A percentile compares a stretch with the other conserved stretches of the same genome.
Evolutionary conservation across 2,797 vertebrate genomes (phyloP).

Genomic region (Anguilla marmorata): DNA sequence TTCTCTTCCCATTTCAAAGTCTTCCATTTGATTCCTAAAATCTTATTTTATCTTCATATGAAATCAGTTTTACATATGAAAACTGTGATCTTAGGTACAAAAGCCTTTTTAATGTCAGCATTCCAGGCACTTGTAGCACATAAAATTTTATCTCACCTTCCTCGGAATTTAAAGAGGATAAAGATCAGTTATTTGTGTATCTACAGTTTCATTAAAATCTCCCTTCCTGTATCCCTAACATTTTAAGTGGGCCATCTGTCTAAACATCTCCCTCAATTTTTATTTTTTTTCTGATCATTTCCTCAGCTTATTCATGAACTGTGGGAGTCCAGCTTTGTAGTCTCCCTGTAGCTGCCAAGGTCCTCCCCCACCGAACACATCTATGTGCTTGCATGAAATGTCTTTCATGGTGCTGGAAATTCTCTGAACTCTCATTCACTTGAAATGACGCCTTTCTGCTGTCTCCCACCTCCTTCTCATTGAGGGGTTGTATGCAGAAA

Average conservation of each 20-base stretch:
- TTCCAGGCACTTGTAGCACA: constrained; percentile 72
- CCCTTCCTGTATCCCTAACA: constrained; percentile 85
- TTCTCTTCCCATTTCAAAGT: constrained; percentile 75
- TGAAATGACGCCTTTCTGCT: constrained; percentile 84
- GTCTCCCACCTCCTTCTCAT: constrained; percentile 65
- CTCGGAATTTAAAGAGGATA: constrained; percentile 73
- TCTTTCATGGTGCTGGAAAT: constrained; percentile 80
- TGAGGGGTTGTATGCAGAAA: constrained; percentile 96
- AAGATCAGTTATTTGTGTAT: constrained; percentile 92
- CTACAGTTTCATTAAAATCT: constrained; percentile 98
- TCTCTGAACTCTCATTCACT: constrained; percentile 83
- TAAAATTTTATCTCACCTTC: constrained; percentile 78
- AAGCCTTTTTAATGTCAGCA: constrained; percentile 69
- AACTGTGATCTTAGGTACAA: constrained; percentile 67
- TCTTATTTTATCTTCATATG: constrained; percentile 64
- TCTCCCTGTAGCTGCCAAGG: constrained; percentile 86
- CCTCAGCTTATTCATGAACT: constrained; percentile 99
- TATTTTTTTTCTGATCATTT: constrained; percentile 96
- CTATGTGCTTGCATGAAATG: constrained; percentile 87
- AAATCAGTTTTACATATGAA: constrained; percentile 72
- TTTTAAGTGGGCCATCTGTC: constrained; percentile 99
- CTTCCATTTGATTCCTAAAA: constrained; percentile 84
- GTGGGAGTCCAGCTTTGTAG: constrained; percentile 99
- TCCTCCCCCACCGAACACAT: constrained; percentile 92
- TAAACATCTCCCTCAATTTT: constrained; percentile 89